Base-by-base conservation (phyloP, 2,797 vertebrate genomes). In the Cetoscarus ocellatus region DNA sequence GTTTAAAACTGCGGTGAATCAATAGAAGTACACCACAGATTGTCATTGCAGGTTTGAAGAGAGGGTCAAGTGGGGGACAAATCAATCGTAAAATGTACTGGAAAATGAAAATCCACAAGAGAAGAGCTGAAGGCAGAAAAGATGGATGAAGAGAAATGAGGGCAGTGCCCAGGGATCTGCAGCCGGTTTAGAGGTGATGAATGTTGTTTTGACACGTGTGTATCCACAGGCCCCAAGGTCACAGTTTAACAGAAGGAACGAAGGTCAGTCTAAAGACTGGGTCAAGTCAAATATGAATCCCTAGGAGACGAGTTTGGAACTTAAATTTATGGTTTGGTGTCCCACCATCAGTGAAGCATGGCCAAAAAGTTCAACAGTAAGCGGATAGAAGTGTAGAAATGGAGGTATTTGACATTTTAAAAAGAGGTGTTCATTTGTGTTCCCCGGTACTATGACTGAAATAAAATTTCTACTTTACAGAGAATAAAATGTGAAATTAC, bases 121-220 rank as follows among this genome's bases (percentile, higher is more conserved):
- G 44, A 53, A 6, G 50, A 59, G 34, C 61, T 51, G 47, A 65
- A 54, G 48, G 35, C 38, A 59, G 34, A 19, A 35, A 59, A 70
- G 43, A 70, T 61, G 68, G 53, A 73, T 70, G 52, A 62, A 72
- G 77, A 77, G 50, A 79, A 79, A 63, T 1, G 61, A 79, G 71
- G 54, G 54, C 11, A 45, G 67, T 15, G n/a, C 54, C 69, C 0
- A 0, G 77, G 78, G 86, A 80, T 61, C 75, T 75, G 66, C 75
- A 45, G 70, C 53, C 6, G 3, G 40, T 80, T 60, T 61, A 38
- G 74, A 63, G 74, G 83, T 90, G 88, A 92, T 91, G 62, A 82
- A 91, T 90, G 85, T 77, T 91, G 88, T 91, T 91, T 90, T 86
- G 90, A 91, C 87, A 84, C 53, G 60, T 86, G 88, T 59, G 77